Evolutionary conservation across 2,797 vertebrate species (phyloP), one percentile per base, ranked within the genome.

Genomic region (Sphenopsis melanotis): DNA sequence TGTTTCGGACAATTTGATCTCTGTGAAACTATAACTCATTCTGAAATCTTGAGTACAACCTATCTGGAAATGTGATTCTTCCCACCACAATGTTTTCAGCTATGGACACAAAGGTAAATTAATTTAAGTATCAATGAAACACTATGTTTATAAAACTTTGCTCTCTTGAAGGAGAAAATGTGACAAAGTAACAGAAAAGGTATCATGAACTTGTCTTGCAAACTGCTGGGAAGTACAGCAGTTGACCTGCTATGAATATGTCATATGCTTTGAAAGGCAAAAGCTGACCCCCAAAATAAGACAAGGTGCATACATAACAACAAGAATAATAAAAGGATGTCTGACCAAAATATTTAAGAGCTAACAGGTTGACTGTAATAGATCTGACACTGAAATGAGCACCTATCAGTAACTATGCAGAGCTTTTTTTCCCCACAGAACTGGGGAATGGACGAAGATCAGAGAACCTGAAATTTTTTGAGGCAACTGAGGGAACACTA

Each of bases 401-500:
- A 37, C 15, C 18, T 34, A 36, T 10, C 10, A 42, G 6, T 9
- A 80, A 66, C 10, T 59, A 19, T 1, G 12, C 16, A 39, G 8
- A 41, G 5, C 3, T 29, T 68, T 53, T 22, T 36, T 22, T 32
- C 6, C 55, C 13, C 2, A 5, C 23, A 46, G 37, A 66, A 41
- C 3, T 8, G 15, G 12, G 10, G 3, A 6, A 8, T 7, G 2
- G 29, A 9, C 22, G 9, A 69, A 70, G 8, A 74, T 23, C 26
- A 82, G 55, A 56, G 39, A 61, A 49, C 5, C 11, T 57, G 26
- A 46, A 83, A 17, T 10, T 6, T 70, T 92, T 75, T 46, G 12
- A 65, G 30, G 37, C 32, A 63, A 27, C 32, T 0, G 2, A 36
- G 13, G 3, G 3, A 10, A 21, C 3, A 18, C 5, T 39, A 20